Base-by-base conservation (phyloP, 2,797 vertebrate species). In the Heterohyrax brucei region DNA sequence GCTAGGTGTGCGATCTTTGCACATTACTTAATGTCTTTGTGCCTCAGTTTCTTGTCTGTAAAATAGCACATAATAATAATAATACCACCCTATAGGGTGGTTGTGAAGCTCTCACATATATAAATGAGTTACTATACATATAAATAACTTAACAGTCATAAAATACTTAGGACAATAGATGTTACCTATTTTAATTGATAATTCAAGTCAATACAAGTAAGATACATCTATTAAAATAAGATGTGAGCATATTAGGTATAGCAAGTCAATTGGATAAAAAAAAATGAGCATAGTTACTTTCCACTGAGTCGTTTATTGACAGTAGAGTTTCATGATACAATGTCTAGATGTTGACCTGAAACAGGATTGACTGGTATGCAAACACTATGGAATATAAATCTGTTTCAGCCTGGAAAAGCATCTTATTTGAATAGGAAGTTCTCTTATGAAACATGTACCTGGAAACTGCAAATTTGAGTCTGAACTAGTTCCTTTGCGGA, bases 131-230 rank as follows among this genome's bases (percentile, higher is more conserved):
- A 62, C 22, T 9, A n/a, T 53, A 56, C 46, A 79, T 72, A 66
- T 90, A 68, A 64, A 48, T 46, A 56, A 39, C n/a, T 33, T 92
- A 56, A n/a, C 21, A n/a, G 46, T 48, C 46, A 79, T 73, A 66
- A 94, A 79, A 59, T 59, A 75, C 26, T 94, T 59, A 77, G 12
- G 79, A 87, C 4, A 87, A 13, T 84, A 87, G 5, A 5, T 44
- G 5, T 90, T 88, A 89, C n/a, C 56, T 78, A 64, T 70, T 94
- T 92, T 86, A 91, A 86, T 62, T 93, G 94, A 30, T 30, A 68
- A 75, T 68, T 28, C 3, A 64, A 93, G 59, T 44, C 89, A 91
- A 93, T 56, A 7, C 24, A 93, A 62, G 33, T 72, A 56, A 59
- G 26, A 90, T 46, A 79, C 2, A 33, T 18, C 33, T 72, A 56